Conservation (phyloP, 1,140 invertebrate genomes). For the Campoletis sonorensis region DNA sequence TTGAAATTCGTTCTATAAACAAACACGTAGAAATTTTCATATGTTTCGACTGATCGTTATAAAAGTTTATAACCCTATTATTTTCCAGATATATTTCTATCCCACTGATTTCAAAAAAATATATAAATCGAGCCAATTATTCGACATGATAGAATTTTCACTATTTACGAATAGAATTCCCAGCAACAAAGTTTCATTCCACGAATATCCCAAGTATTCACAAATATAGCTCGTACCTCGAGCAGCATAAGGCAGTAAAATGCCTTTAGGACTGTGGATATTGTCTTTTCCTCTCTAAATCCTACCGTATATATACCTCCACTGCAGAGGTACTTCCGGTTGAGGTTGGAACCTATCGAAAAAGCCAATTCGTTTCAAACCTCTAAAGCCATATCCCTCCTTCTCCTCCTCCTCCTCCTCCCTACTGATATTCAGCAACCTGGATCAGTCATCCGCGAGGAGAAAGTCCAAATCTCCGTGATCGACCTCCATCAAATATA, state of each 20-base stretch:
- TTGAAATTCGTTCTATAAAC: neutral
- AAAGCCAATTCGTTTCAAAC: neutral
- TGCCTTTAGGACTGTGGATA: slow-evolving; percentile 31
- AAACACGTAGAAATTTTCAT: slow-evolving; percentile 5
- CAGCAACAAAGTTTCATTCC: neutral
- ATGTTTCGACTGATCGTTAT: neutral
- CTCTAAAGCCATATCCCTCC: neutral
- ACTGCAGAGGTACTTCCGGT: neutral
- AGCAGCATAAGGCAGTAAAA: slow-evolving; percentile 4
- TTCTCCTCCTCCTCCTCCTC: too few relatives aligned
- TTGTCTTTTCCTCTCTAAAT: neutral
- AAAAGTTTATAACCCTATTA: neutral
- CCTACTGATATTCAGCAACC: neutral
- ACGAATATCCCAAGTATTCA: too few relatives aligned
- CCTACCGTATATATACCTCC: neutral
- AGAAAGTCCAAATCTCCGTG: neutral
- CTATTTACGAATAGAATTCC: neutral
- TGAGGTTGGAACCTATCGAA: neutral
- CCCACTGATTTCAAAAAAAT: too few relatives aligned
- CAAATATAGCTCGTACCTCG: too few relatives aligned
- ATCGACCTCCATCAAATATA: slow-evolving; percentile 41
- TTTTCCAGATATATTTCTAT: too few relatives aligned
- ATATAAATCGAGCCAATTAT: too few relatives aligned
- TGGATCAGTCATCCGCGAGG: neutral
- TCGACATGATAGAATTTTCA: too few relatives aligned